Percentiles rank a stretch among this genome's conserved stretches.
These are phyloP conservation scores for Adelges cooleyi DNA, from an alignment of 1,140 invertebrate genomes.

Conservation along the genomic window DNA sequence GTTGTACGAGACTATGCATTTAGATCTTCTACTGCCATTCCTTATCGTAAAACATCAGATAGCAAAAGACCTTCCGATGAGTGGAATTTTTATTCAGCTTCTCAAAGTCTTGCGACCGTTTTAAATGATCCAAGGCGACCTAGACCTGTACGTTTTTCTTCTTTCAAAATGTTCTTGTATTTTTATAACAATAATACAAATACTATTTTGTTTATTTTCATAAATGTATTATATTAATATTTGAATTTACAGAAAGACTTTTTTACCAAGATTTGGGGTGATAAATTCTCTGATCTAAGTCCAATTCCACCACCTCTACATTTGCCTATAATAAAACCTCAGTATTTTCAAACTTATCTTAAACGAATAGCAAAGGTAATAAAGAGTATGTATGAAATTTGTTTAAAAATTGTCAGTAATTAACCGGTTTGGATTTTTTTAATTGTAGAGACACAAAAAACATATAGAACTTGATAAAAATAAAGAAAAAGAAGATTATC, in stretches of 20 bases:
- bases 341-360: constrained; percentile 80
- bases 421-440: too few species aligned
- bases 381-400: neutral
- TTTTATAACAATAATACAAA: too few species aligned
- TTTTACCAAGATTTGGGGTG: constrained; percentile 96
- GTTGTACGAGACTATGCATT: constrained; percentile 10
- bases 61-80: constrained; percentile 40
- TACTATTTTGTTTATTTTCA: neutral
- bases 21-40: neutral
- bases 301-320: constrained; percentile 63
- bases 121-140: constrained; percentile 88
- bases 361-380: constrained; percentile 54
- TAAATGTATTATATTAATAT: neutral
- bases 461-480: constrained; percentile 40
- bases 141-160: constrained; percentile 51
- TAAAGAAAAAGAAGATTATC: constrained; percentile 37
- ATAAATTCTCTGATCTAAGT: constrained; percentile 74
- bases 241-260: constrained; percentile 52
- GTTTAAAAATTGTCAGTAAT: neutral
- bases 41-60: constrained; percentile 33
- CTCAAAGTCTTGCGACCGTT: constrained; percentile 90
- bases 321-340: constrained; percentile 68
- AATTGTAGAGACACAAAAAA: constrained; percentile 42
- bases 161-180: neutral
- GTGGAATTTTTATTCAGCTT: constrained; percentile 68